A percentile compares a stretch with the other conserved stretches of the same genome.
These are phyloP conservation scores for Mormyrus lacerda DNA, from an alignment of 2,113 vertebrate species.

Conservation along the genomic window DNA sequence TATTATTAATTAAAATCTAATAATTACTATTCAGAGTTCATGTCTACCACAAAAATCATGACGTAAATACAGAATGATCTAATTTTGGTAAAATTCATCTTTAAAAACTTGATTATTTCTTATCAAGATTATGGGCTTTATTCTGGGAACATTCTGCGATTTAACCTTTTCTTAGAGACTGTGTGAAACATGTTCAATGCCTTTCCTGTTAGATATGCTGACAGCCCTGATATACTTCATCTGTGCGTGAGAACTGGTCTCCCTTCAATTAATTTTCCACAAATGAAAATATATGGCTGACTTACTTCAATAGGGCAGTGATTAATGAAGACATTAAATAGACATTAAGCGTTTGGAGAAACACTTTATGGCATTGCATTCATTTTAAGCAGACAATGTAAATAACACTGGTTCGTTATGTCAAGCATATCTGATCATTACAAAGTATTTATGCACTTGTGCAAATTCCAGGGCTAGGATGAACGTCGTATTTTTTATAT, in stretches of 20 bases:
- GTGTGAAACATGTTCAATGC: not conserved
- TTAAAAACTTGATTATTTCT: not conserved
- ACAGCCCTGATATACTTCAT: constrained; percentile 26
- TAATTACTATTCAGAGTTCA: not conserved
- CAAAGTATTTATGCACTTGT: constrained; percentile 21
- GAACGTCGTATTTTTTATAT: not conserved
- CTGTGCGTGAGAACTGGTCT: constrained; percentile 19
- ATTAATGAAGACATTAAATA: constrained; percentile 57
- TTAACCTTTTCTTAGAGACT: not conserved
- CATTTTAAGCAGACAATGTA: constrained; percentile 43
- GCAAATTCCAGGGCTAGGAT: not conserved
- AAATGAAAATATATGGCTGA: constrained; percentile 51
- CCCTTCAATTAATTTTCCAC: constrained; percentile 38
- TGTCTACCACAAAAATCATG: not conserved
- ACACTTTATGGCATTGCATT: constrained; percentile 42
- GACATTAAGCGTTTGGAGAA: constrained; percentile 45
- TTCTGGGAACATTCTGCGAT: not conserved
- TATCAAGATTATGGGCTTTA: not conserved
- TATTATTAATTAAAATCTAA: not conserved
- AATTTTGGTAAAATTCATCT: not conserved
- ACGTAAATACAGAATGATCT: not conserved
- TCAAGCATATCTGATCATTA: constrained; percentile 22
- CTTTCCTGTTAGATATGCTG: not conserved
- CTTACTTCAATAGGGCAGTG: constrained; percentile 50
- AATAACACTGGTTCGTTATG: constrained; percentile 51